Conservation (phyloP, 2,888 invertebrate genomes). For the Eupsilia transversa region DNA sequence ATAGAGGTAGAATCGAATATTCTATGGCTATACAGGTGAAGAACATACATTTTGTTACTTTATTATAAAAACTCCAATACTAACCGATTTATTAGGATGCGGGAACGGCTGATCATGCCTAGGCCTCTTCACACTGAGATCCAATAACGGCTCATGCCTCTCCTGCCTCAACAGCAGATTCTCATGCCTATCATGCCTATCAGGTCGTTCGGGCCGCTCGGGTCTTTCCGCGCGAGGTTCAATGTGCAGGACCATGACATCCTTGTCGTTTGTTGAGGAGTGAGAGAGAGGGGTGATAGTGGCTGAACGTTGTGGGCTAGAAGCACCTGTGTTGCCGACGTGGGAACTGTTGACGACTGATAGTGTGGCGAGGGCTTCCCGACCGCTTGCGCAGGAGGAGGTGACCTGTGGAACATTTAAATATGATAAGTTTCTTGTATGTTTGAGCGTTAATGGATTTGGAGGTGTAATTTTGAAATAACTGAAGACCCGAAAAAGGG, state of each 20-base stretch:
- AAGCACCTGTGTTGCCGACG: constrained; percentile 77
- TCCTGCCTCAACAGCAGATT: constrained; percentile 65
- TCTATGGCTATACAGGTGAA: not conserved
- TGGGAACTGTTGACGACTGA: constrained; percentile 92
- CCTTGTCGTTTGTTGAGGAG: constrained; percentile 88
- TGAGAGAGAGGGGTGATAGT: constrained; percentile 92
- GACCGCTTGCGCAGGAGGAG: constrained; percentile 74
- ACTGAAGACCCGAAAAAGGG: too few species aligned
- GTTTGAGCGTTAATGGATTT: too few species aligned
- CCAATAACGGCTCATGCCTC: constrained; percentile 70
- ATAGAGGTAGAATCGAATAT: not conserved
- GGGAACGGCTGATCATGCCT: constrained; percentile 72
- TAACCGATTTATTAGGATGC: constrained; percentile 79
- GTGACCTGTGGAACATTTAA: constrained; percentile 77
- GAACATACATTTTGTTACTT: not conserved
- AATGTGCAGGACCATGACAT: constrained; percentile 91
- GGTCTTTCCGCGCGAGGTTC: constrained; percentile 88
- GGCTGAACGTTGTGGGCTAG: constrained; percentile 85
- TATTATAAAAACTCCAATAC: constrained; percentile 32
- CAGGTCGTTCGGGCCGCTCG: constrained; percentile 89
- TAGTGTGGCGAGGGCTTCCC: constrained; percentile 92
- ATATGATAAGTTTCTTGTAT: too few species aligned
- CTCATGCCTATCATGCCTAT: constrained; percentile 64
- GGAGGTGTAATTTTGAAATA: too few species aligned
- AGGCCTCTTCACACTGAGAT: constrained; percentile 76